Evolutionary conservation across 2,888 invertebrate species (phyloP).

Genomic region (Atrina japonica): DNA sequence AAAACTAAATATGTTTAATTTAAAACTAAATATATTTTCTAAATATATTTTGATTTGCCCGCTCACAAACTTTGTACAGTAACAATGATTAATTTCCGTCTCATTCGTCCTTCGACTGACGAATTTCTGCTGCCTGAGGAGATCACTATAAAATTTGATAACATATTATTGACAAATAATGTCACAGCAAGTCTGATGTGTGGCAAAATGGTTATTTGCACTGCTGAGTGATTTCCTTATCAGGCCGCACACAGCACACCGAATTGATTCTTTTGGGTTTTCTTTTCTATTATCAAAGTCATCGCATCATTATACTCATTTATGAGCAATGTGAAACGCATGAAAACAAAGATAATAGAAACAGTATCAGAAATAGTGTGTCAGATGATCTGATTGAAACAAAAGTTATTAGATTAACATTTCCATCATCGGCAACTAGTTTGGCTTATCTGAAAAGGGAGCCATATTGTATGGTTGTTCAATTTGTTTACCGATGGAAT

Average conservation of each 20-base stretch:
- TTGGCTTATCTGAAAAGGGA: background rate
- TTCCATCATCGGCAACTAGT: slow-evolving; percentile 16
- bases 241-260: slow-evolving; percentile 5
- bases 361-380: slow-evolving; percentile 7
- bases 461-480: slow-evolving; percentile 1
- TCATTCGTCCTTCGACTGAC: slow-evolving; percentile 3
- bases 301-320: slow-evolving; percentile 25
- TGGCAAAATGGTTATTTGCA: slow-evolving; percentile 35
- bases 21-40: no score
- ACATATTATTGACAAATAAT: slow-evolving; percentile 36
- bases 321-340: slow-evolving; percentile 31
- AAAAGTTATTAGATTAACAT: slow-evolving; percentile 27
- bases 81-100: slow-evolving; percentile 4
- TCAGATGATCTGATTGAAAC: slow-evolving; percentile 4
- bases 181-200: slow-evolving; percentile 20
- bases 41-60: no score
- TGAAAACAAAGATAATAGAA: slow-evolving; percentile 27
- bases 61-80: no score
- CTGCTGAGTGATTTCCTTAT: slow-evolving; percentile 29
- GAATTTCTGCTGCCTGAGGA: slow-evolving; percentile 6
- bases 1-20: no score
- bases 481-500: slow-evolving; percentile 14
- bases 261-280: slow-evolving; percentile 12
- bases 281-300: slow-evolving; percentile 21
- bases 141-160: slow-evolving; percentile 15